Evolutionary conservation across 1,140 invertebrate genomes (phyloP).

Genomic region (Apis laboriosa): DNA sequence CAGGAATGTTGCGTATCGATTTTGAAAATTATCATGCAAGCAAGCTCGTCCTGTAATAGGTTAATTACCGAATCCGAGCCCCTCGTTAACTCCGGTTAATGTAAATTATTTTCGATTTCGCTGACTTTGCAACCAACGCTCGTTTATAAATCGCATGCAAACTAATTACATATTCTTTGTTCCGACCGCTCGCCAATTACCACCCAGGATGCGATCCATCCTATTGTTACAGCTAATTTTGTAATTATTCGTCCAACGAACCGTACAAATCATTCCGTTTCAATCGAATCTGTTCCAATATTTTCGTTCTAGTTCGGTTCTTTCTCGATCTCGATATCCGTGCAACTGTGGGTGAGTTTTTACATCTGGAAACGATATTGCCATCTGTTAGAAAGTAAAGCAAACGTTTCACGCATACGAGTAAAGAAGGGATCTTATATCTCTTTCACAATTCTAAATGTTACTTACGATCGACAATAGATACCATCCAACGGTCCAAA

Average conservation of each 20-base stretch:
- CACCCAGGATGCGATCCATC: background rate
- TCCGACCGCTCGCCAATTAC: background rate
- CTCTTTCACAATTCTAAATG: background rate
- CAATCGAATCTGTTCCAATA: background rate
- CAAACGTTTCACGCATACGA: background rate
- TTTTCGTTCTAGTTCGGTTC: background rate
- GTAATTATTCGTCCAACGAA: background rate
- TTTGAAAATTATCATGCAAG: constrained; percentile 52
- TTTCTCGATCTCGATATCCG: background rate
- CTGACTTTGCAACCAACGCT: constrained; percentile 1
- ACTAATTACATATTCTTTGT: constrained; percentile 39
- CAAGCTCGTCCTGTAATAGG: constrained; percentile 18
- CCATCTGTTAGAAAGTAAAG: background rate
- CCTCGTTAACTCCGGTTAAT: constrained; percentile 38
- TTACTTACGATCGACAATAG: background rate
- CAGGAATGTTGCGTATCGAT: constrained; percentile 42
- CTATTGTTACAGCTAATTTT: constrained; percentile 15
- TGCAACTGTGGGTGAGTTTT: background rate
- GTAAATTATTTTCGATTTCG: constrained; percentile 36
- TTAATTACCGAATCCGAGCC: constrained; percentile 33
- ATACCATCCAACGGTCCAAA: too few relatives aligned
- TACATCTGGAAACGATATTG: background rate
- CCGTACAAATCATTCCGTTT: background rate
- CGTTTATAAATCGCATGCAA: constrained; percentile 7
- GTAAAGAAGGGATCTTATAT: background rate